Conservation (phyloP, 2,797 vertebrate genomes). For the Urocyon cinereoargenteus region DNA sequence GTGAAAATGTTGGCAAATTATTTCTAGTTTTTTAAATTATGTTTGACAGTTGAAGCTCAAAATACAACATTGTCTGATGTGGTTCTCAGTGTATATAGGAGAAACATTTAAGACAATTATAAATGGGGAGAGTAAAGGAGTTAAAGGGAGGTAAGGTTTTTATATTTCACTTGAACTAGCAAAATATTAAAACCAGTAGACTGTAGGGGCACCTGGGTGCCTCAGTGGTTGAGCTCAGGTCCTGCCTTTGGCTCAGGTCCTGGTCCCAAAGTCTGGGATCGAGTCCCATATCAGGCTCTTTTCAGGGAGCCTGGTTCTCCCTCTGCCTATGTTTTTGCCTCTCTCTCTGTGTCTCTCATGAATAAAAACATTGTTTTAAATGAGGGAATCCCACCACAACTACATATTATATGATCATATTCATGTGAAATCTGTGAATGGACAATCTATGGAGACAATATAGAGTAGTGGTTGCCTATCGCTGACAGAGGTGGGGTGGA, state of each 20-base stretch:
- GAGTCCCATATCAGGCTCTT: no score
- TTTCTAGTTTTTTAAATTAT: background rate
- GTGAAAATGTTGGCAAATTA: background rate
- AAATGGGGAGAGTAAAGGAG: background rate
- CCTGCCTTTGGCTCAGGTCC: no score
- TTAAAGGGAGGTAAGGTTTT: background rate
- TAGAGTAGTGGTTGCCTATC: background rate
- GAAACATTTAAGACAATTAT: background rate
- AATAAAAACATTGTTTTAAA: background rate
- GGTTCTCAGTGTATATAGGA: background rate
- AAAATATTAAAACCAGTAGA: background rate
- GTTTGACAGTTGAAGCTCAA: background rate
- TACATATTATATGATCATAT: background rate
- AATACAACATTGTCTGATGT: background rate
- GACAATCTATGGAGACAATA: background rate
- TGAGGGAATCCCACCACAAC: background rate
- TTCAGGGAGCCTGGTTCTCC: no score
- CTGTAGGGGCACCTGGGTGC: background rate
- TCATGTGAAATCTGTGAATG: background rate
- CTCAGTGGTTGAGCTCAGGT: no score
- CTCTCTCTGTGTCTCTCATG: no score
- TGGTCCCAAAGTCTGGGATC: no score
- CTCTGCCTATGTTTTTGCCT: no score
- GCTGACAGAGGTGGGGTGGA: background rate
- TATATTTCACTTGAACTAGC: background rate